Evolutionary conservation across 2,888 invertebrate genomes (phyloP), one percentile per base, ranked within the genome.

Genomic region (Omphaloscelis lunosa): DNA sequence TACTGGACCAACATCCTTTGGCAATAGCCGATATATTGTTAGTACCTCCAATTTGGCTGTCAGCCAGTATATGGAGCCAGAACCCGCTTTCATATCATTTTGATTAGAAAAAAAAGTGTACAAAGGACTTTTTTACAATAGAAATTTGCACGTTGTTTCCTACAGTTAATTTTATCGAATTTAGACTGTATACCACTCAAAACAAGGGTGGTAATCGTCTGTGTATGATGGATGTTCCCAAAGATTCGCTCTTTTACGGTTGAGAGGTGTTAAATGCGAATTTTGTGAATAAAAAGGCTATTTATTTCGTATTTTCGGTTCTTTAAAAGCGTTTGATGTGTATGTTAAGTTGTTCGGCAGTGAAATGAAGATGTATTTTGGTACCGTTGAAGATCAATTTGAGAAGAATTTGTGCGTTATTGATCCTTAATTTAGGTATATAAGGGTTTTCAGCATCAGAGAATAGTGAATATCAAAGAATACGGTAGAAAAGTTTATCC

Each of bases 31-130:
- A 77, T 87, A 71, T 41, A 78, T 82, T 80, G 72, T 82, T 84
- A 88, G 89, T 85, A 89, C 88, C 88, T 88, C 71, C 85, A 88
- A 89, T 90, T 93, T 94, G 94, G 94, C 88, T 72, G 75, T 69
- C 78, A 79, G 92, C 93, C 94, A 94, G 89, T 83, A 77, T 74
- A 80, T 73, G 82, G 72, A 89, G 86, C 89, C 86, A 80, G 83
- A 89, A 82, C 84, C 75, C 72, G 81, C 87, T 86, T 89, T 90
- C 86, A 89, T 89, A 91, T 90, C 84, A 84, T 86, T 91, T 89
- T 90, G 89, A 91, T 91, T 90, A 90, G 90, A 90, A 90, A 91
- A 66, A 88, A 87, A 88, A 86, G 53, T 80, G 70, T 72, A 86
- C 73, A 84, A 86, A 84, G 51, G 62, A 53, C 48, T 80, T 76